These are phyloP conservation scores for Fregetta grallaria DNA, from an alignment of 2,113 vertebrate genomes.

Conservation along the genomic window DNA sequence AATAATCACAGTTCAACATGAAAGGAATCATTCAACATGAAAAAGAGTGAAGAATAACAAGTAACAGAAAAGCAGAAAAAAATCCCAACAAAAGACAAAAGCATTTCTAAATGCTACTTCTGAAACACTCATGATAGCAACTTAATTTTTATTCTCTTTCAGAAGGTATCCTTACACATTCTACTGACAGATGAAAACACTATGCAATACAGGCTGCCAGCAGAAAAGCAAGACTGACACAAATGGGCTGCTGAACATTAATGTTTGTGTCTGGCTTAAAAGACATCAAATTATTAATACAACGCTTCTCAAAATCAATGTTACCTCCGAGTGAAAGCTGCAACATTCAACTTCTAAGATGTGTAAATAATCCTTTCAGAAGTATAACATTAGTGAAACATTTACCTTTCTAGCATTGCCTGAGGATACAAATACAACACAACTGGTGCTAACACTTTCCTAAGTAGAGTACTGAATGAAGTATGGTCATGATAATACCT, in stretches of 20 bases:
- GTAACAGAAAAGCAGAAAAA: neutral
- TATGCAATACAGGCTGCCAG: neutral
- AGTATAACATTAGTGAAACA: neutral
- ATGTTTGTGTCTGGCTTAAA: neutral
- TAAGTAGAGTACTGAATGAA: neutral
- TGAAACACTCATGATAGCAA: neutral
- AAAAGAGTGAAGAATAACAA: neutral
- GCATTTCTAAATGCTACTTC: neutral
- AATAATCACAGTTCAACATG: neutral
- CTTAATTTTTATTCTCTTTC: neutral
- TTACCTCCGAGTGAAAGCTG: neutral
- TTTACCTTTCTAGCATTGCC: neutral
- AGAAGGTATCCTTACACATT: neutral
- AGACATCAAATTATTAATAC: neutral
- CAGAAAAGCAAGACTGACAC: neutral
- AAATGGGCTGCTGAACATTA: neutral
- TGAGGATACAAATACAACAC: neutral
- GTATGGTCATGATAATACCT: neutral
- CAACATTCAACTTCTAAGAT: neutral
- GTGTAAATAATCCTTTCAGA: neutral
- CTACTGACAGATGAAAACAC: neutral
- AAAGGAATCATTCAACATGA: neutral
- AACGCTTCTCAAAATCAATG: neutral
- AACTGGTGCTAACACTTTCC: neutral
- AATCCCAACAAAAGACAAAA: neutral